A percentile compares a stretch with the other conserved stretches of the same genome.
Conservation (phyloP, 2,888 invertebrate genomes). For the Pteria penguin region DNA sequence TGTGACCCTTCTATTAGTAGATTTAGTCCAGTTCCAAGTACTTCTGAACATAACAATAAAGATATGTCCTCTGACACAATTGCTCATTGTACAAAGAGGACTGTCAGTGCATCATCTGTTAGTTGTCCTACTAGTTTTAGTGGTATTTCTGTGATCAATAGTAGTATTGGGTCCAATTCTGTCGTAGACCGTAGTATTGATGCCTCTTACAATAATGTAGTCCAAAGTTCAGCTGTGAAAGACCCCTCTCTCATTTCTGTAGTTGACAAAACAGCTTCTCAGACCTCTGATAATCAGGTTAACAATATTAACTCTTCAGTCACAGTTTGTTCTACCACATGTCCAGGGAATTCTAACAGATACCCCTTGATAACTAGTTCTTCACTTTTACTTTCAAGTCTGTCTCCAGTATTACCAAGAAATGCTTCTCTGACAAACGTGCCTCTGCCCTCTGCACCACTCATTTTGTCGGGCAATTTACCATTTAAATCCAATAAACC, state of each 20-base stretch:
- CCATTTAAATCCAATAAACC: not conserved
- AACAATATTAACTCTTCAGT: not conserved
- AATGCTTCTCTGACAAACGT: not conserved
- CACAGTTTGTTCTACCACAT: not conserved
- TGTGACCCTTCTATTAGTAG: too few relatives aligned
- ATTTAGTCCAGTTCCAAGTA: too few relatives aligned
- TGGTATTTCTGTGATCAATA: too few relatives aligned
- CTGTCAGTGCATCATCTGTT: too few relatives aligned
- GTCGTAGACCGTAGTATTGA: too few relatives aligned
- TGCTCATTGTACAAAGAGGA: too few relatives aligned
- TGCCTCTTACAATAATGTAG: too few relatives aligned
- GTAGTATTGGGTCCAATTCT: too few relatives aligned
- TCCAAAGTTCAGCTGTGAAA: not conserved
- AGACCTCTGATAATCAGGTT: not conserved
- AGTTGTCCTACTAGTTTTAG: too few relatives aligned
- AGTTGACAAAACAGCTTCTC: not conserved
- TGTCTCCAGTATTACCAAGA: conserved; percentile 30
- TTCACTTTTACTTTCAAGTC: conserved; percentile 19
- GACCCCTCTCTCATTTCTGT: not conserved
- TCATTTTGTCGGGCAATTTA: conserved; percentile 17
- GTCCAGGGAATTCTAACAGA: too few relatives aligned
- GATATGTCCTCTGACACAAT: too few relatives aligned
- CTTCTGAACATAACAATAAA: too few relatives aligned
- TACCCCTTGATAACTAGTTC: conserved; percentile 9
- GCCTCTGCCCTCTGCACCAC: not conserved